Evolutionary conservation across 1,140 invertebrate genomes (phyloP).

Genomic region (Cotesia chilonis): DNA sequence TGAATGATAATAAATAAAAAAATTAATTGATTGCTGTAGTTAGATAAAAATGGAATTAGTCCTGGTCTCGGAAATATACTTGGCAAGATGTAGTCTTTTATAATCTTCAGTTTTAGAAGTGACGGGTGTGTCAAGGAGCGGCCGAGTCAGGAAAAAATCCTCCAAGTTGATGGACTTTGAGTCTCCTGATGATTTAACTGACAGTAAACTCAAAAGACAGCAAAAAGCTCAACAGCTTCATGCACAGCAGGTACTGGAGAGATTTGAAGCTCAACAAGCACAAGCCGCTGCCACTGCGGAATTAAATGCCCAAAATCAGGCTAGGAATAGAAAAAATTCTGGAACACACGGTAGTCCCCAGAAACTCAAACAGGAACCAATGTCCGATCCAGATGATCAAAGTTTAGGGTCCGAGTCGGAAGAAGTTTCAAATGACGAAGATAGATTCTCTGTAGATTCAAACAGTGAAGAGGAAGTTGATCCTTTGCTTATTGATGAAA

Average conservation of each 20-base stretch:
- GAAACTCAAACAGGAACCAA: constrained; percentile 52
- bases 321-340: constrained; percentile 51
- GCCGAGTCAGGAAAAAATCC: constrained; percentile 91
- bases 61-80: constrained; percentile 48
- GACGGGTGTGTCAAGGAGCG: constrained; percentile 85
- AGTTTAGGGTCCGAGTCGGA: constrained; percentile 69
- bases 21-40: constrained; percentile 39
- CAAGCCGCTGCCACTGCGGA: constrained; percentile 29
- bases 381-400: constrained; percentile 62
- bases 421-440: constrained; percentile 69
- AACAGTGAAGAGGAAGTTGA: constrained; percentile 63
- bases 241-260: constrained; percentile 57
- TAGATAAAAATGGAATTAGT: constrained; percentile 45
- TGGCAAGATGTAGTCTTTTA: constrained; percentile 59
- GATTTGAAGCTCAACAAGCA: constrained; percentile 53
- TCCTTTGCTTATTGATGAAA: constrained; percentile 63
- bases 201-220: constrained; percentile 59
- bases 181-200: constrained; percentile 78
- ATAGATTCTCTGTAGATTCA: constrained; percentile 64
- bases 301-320: background rate
- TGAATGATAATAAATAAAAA: background rate
- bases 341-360: constrained; percentile 47
- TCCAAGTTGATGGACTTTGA: constrained; percentile 94
- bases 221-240: constrained; percentile 59
- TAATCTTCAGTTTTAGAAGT: constrained; percentile 77